phyloP scores from a whole-genome alignment of 2,888 invertebrate species.

The Yponomeuta sedellus region DNA sequence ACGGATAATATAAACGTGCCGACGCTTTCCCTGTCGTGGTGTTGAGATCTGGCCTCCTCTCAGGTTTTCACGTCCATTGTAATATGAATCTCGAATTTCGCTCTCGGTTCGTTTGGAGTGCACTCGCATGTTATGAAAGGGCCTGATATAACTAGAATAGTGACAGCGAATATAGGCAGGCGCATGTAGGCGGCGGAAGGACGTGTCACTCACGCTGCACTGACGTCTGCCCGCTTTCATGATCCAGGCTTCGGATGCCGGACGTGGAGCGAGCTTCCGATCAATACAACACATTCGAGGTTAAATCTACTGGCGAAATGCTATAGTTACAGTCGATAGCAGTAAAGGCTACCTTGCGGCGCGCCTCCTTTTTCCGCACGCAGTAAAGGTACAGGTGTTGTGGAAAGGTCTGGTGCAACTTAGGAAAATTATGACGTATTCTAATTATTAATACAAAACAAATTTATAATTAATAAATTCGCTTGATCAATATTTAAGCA shows the following conservation, averaged over 20 bases:
- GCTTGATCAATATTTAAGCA: too few species aligned
- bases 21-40: slow-evolving; percentile 41
- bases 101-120: neutral
- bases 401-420: too few species aligned
- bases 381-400: too few species aligned
- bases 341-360: too few species aligned
- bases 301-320: neutral
- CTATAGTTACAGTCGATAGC: too few species aligned
- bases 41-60: slow-evolving; percentile 26
- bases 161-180: slow-evolving; percentile 6
- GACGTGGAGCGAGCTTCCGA: slow-evolving; percentile 52
- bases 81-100: slow-evolving; percentile 24
- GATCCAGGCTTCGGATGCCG: slow-evolving; percentile 29
- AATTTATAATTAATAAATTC: too few species aligned
- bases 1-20: slow-evolving; percentile 50
- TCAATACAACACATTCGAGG: slow-evolving; percentile 35
- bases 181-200: slow-evolving; percentile 53
- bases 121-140: neutral
- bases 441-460: too few species aligned
- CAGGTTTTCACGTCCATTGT: slow-evolving; percentile 27
- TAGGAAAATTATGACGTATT: too few species aligned
- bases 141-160: slow-evolving; percentile 1
- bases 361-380: too few species aligned
- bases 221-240: slow-evolving; percentile 64
- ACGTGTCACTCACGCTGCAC: slow-evolving; percentile 58